A percentile compares a stretch with the other conserved stretches of the same genome.
phyloP scores from a whole-genome alignment of 2,888 invertebrate genomes.

The Helicoverpa assulta region DNA sequence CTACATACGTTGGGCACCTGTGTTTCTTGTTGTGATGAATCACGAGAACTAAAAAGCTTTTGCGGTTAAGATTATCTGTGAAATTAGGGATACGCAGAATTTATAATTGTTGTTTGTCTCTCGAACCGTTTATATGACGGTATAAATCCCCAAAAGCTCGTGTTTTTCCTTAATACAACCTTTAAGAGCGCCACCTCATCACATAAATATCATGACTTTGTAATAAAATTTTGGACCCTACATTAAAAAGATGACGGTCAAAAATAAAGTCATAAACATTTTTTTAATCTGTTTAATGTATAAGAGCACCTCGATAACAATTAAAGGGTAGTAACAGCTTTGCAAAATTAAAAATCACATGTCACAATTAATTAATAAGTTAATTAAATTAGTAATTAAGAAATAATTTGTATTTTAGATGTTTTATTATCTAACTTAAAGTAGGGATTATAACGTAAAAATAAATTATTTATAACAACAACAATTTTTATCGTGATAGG shows the following conservation, averaged over 20 bases:
- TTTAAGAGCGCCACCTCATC: constrained; percentile 31
- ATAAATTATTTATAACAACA: constrained; percentile 61
- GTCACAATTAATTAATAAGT: constrained; percentile 12
- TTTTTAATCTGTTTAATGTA: constrained; percentile 52
- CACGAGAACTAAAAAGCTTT: background rate
- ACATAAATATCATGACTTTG: constrained; percentile 43
- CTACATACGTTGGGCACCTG: no score
- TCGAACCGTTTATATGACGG: background rate
- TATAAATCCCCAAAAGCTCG: constrained; percentile 22
- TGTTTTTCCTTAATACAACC: constrained; percentile 50
- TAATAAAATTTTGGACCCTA: constrained; percentile 47
- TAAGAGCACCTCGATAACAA: constrained; percentile 51
- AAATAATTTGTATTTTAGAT: constrained; percentile 32
- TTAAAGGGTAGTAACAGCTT: constrained; percentile 31
- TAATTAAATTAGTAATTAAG: constrained; percentile 24
- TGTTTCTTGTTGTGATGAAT: background rate
- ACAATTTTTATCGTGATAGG: constrained; percentile 77
- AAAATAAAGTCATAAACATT: constrained; percentile 50
- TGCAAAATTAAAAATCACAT: constrained; percentile 36
- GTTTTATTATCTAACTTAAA: background rate
- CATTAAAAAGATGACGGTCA: constrained; percentile 25
- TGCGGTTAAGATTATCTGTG: constrained; percentile 3
- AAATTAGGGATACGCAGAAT: constrained; percentile 16
- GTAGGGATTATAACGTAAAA: constrained; percentile 20
- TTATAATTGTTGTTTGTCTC: constrained; percentile 5